Percentiles rank a stretch among this genome's conserved stretches.
These are phyloP conservation scores for Sphyrna mokarran DNA, from an alignment of 2,113 vertebrate genomes.

Conservation along the genomic window DNA sequence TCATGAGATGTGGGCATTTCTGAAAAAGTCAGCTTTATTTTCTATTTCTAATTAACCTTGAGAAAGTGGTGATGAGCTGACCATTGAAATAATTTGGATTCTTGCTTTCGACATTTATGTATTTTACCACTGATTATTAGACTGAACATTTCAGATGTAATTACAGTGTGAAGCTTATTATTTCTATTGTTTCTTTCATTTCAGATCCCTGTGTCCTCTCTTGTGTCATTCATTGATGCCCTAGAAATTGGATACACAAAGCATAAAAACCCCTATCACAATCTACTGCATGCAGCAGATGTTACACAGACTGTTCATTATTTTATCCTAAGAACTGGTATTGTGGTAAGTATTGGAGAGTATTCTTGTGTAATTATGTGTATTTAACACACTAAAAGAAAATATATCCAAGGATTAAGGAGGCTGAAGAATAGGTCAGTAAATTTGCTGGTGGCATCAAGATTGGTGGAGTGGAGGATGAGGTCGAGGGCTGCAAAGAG, in stretches of 20 bases:
- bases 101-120: not conserved
- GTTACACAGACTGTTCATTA: conserved; percentile 95
- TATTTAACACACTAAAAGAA: not conserved
- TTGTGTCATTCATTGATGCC: conserved; percentile 94
- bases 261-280: conserved; percentile 97
- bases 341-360: conserved; percentile 67
- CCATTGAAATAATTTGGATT: not conserved
- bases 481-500: no score
- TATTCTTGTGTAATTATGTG: not conserved
- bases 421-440: no score
- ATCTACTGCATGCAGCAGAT: conserved; percentile 89
- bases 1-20: no score
- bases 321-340: conserved; percentile 87
- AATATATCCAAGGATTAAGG: not conserved
- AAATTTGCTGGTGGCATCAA: no score
- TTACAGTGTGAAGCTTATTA: not conserved
- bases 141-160: not conserved
- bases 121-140: not conserved
- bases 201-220: conserved; percentile 93
- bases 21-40: no score
- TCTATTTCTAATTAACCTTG: no score
- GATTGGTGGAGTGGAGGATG: no score
- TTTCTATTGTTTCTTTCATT: conserved; percentile 38
- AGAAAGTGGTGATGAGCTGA: not conserved
- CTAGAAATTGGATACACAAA: conserved; percentile 94